phyloP scores from a whole-genome alignment of 2,797 vertebrate genomes.

The Pseudochaenichthys georgianus region DNA sequence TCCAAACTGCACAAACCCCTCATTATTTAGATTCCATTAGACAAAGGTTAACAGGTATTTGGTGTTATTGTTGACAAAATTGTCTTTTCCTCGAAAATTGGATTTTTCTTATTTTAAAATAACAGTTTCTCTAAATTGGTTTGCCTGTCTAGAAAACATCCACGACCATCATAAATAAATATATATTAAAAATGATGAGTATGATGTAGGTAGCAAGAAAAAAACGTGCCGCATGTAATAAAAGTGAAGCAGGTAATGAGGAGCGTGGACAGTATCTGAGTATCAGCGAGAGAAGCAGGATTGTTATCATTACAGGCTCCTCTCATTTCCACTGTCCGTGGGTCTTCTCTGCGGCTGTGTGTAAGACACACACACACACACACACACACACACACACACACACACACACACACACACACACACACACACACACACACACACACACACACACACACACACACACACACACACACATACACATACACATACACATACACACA shows the following conservation, averaged over 20 bases:
- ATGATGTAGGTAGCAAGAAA: conserved; percentile 4
- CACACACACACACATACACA: too few relatives aligned
- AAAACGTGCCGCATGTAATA: conserved; percentile 20
- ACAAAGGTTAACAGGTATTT: conserved; percentile 18
- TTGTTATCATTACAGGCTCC: conserved; percentile 56
- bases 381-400: conserved; percentile 6
- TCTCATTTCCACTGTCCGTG: conserved; percentile 48
- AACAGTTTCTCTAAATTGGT: conserved; percentile 18
- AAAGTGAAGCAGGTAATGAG: conserved; percentile 38
- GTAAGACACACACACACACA: conserved; percentile 23
- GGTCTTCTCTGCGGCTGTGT: conserved; percentile 65
- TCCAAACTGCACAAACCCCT: conserved; percentile 33
- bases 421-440: conserved; percentile 1
- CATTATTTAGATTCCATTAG: conserved; percentile 36
- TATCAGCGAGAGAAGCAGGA: conserved; percentile 37
- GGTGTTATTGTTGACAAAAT: conserved; percentile 21
- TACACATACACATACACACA: too few relatives aligned
- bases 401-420: not conserved
- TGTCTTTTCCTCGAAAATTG: conserved; percentile 1
- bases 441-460: conserved; percentile 3
- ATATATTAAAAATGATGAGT: conserved; percentile 21
- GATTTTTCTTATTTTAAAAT: conserved; percentile 1
- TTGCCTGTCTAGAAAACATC: not conserved
- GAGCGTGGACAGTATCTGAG: conserved; percentile 36
- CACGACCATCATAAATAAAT: not conserved